A percentile compares a stretch with the other conserved stretches of the same genome.
phyloP scores from a whole-genome alignment of 2,113 vertebrate genomes.

The Cardinalis cardinalis region DNA sequence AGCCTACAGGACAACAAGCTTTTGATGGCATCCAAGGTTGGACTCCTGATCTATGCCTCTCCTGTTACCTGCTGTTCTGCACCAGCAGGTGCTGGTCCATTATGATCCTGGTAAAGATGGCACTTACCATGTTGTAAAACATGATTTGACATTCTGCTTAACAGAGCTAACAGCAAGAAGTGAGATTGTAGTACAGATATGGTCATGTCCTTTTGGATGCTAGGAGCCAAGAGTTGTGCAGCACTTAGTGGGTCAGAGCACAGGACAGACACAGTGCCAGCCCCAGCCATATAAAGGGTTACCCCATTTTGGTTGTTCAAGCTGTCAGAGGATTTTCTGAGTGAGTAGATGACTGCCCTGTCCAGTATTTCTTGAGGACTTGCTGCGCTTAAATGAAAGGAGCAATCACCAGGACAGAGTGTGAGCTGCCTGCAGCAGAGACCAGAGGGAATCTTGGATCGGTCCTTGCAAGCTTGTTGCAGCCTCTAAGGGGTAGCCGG shows the following conservation, averaged over 20 bases:
- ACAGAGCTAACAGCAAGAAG: neutral
- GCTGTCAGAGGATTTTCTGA: neutral
- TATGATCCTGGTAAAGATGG: neutral
- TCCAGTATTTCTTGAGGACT: neutral
- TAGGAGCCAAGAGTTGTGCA: neutral
- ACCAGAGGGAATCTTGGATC: neutral
- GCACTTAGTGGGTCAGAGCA: neutral
- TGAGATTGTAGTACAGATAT: neutral
- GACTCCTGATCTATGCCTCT: neutral
- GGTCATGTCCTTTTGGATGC: neutral
- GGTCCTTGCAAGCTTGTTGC: neutral
- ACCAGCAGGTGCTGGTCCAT: neutral
- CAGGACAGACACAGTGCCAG: accelerated
- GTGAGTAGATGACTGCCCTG: neutral
- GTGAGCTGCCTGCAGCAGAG: neutral
- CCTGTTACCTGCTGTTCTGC: neutral
- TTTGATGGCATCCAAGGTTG: neutral
- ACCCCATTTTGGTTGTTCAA: accelerated
- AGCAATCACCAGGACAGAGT: neutral
- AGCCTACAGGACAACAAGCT: neutral
- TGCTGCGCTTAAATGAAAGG: neutral
- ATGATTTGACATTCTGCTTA: neutral
- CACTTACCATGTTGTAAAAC: neutral
- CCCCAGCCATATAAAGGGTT: neutral
- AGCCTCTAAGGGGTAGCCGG: neutral